phyloP scores from a whole-genome alignment of 30 jellyfish, hydroid and myxozoan genomes.

The Sanderia malayensis region DNA sequence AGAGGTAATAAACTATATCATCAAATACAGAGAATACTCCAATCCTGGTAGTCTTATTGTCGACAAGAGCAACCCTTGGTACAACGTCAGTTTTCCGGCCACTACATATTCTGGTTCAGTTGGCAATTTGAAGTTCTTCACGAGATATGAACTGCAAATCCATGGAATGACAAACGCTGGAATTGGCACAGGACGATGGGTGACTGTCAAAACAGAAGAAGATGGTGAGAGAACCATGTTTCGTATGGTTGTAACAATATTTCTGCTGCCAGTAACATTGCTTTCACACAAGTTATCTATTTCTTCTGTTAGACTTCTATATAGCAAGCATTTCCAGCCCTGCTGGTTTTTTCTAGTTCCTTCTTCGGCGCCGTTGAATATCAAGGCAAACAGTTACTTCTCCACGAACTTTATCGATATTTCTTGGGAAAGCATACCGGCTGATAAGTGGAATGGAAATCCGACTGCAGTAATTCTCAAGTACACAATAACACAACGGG shows the following conservation, averaged over 20 bases:
- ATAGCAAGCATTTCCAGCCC: too few relatives aligned
- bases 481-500: slow-evolving; percentile 41
- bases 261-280: too few relatives aligned
- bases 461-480: slow-evolving; percentile 14
- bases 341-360: slow-evolving; percentile 29
- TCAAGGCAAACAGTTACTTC: slow-evolving; percentile 6
- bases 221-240: slow-evolving; percentile 45
- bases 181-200: slow-evolving; percentile 42
- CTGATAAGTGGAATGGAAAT: slow-evolving; percentile 38
- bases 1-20: not conserved
- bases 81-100: not conserved
- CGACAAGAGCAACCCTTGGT: slow-evolving; percentile 10
- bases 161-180: slow-evolving; percentile 37
- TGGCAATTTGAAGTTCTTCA: slow-evolving; percentile 15
- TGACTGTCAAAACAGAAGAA: slow-evolving; percentile 48
- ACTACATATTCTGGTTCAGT: not conserved
- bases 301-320: too few relatives aligned
- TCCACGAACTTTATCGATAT: slow-evolving; percentile 30
- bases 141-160: slow-evolving; percentile 43
- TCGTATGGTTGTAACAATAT: too few relatives aligned
- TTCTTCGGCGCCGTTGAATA: slow-evolving; percentile 34
- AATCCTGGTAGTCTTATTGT: slow-evolving; percentile 28
- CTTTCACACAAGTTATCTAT: too few relatives aligned
- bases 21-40: slow-evolving; percentile 21
- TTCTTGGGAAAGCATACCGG: slow-evolving; percentile 43